Evolutionary conservation across 37 sponge, comb jelly and placozoan genomes (phyloP).

Genomic region (Tethya wilhelma): DNA sequence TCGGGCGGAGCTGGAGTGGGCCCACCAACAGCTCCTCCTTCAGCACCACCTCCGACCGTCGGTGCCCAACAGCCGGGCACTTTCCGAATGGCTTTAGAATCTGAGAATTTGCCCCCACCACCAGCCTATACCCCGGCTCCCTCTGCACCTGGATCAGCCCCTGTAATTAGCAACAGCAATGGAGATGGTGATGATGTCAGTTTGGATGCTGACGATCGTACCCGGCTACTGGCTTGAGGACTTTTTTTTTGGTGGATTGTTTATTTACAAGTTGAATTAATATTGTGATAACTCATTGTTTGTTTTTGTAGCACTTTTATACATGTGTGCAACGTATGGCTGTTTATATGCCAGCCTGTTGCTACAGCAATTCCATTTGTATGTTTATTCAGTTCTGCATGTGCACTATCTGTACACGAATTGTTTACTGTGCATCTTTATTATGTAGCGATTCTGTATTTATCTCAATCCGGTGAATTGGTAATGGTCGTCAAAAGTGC

Average conservation of each 20-base stretch:
- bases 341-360: too few species aligned
- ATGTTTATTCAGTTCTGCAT: too few species aligned
- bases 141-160: constrained; percentile 3
- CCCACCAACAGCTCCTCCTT: neutral
- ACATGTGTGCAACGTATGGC: neutral
- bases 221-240: constrained; percentile 9
- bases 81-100: neutral
- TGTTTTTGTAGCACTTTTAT: neutral
- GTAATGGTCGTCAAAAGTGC: too few species aligned
- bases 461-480: too few species aligned
- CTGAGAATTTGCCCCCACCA: constrained; percentile 11
- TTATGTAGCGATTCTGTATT: too few species aligned
- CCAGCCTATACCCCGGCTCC: constrained; percentile 18
- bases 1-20: neutral
- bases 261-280: neutral
- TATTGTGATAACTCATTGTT: neutral
- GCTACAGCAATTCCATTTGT: too few species aligned
- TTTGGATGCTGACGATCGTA: constrained; percentile 2
- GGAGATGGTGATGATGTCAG: neutral
- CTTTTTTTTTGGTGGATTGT: neutral
- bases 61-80: neutral
- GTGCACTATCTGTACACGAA: too few species aligned
- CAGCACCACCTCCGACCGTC: neutral
- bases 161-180: constrained; percentile 2
- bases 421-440: too few species aligned